A percentile compares a stretch with the other conserved stretches of the same genome.
Conservation (phyloP, 1,140 invertebrate species). For the Bombus confusus region DNA sequence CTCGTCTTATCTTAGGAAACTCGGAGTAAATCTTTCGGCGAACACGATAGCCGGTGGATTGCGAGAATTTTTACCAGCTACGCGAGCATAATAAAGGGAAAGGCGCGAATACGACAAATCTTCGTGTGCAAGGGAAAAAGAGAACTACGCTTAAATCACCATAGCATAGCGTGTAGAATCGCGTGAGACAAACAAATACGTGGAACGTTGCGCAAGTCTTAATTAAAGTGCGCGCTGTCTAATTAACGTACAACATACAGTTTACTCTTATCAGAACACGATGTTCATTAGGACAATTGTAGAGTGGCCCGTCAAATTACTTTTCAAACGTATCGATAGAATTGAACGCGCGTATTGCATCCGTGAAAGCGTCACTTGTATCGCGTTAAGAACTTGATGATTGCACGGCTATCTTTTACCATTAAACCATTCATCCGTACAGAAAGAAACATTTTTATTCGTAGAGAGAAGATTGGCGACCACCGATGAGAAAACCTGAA, state of each 20-base stretch:
- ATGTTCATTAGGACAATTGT: constrained; percentile 26
- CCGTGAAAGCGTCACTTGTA: neutral
- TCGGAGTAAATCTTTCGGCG: neutral
- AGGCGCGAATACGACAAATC: neutral
- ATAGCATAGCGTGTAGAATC: constrained; percentile 6
- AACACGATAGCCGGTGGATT: neutral
- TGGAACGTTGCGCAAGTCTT: constrained; percentile 50
- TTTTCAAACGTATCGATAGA: constrained; percentile 3
- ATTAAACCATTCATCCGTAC: too few relatives aligned
- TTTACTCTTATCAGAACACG: constrained; percentile 38
- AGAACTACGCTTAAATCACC: neutral
- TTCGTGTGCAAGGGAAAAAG: neutral
- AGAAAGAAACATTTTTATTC: neutral
- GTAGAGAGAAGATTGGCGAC: neutral
- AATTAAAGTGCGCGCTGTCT: constrained; percentile 50
- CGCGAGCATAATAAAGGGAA: neutral
- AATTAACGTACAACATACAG: constrained; percentile 46
- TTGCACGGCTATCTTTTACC: too few relatives aligned
- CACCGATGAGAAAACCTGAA: too few relatives aligned
- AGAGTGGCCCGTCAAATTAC: neutral
- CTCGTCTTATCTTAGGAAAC: neutral
- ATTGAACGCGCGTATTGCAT: too few relatives aligned
- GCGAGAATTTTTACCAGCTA: neutral
- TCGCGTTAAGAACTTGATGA: neutral
- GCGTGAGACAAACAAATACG: constrained; percentile 51